Percentiles rank a stretch among this genome's conserved stretches.
Evolutionary conservation across 2,113 vertebrate species (phyloP).

Genomic region (Cephalopterus ornatus): DNA sequence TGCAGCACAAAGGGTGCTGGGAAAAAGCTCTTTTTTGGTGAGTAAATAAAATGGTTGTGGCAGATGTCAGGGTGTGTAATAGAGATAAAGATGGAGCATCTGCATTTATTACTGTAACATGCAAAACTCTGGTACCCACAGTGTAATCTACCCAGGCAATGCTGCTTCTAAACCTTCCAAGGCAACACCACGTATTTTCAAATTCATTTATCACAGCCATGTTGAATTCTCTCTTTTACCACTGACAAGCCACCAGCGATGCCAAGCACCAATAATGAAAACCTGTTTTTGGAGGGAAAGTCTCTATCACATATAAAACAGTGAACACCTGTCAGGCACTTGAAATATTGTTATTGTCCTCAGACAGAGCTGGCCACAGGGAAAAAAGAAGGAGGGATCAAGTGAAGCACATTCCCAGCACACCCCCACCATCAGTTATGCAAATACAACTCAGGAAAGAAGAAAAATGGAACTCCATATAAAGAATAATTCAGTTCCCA

Average conservation of each 20-base stretch:
- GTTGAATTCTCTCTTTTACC: neutral
- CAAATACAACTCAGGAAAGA: neutral
- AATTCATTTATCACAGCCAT: neutral
- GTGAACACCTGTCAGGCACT: neutral
- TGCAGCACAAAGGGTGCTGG: neutral
- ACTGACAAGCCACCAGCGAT: neutral
- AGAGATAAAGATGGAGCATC: slow-evolving; percentile 9
- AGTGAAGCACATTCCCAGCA: neutral
- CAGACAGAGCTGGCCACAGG: neutral
- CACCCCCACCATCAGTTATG: neutral
- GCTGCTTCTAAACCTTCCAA: neutral
- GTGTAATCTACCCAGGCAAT: neutral
- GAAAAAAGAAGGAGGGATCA: neutral
- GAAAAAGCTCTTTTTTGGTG: neutral
- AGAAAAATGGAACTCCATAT: neutral
- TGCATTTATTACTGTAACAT: neutral
- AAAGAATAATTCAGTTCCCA: neutral
- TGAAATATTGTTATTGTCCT: neutral
- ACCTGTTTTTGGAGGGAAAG: neutral
- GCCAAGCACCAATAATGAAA: neutral
- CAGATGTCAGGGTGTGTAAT: neutral
- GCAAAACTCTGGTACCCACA: neutral
- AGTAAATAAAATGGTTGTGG: neutral
- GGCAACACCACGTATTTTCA: neutral
- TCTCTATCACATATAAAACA: neutral